Percentiles rank a stretch among this genome's conserved stretches.
phyloP scores from a whole-genome alignment of 2,888 invertebrate genomes.

The Gastracanthus pulcherrimus region DNA sequence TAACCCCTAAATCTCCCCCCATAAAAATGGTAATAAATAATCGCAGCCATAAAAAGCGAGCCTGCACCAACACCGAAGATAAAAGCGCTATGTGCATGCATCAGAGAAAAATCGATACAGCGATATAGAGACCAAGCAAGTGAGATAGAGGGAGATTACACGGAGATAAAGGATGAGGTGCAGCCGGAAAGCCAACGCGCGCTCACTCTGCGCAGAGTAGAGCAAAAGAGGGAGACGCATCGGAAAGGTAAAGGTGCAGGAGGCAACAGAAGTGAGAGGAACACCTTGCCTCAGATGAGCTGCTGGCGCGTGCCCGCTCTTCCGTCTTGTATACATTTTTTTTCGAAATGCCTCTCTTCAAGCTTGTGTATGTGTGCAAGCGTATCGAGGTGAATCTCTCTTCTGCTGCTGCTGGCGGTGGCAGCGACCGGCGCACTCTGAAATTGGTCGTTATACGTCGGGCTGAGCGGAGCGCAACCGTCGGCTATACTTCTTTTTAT shows the following conservation, averaged over 20 bases:
- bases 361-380: no score
- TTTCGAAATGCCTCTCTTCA: constrained; percentile 66
- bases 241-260: not conserved
- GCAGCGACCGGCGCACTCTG: not conserved
- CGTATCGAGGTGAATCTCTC: constrained; percentile 67
- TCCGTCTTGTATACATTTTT: not conserved
- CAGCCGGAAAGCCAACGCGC: not conserved
- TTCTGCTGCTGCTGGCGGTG: constrained; percentile 47
- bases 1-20: not conserved
- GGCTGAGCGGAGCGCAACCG: not conserved
- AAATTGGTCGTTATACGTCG: constrained; percentile 25
- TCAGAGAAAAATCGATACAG: constrained; percentile 11
- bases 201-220: not conserved
- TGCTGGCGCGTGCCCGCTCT: constrained; percentile 69
- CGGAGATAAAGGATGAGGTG: not conserved
- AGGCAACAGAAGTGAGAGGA: constrained; percentile 6
- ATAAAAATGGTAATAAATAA: not conserved
- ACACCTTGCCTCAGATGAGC: constrained; percentile 56
- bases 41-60: not conserved
- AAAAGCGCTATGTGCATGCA: not conserved
- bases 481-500: not conserved
- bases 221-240: not conserved
- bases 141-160: not conserved
- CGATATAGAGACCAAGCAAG: not conserved
- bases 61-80: not conserved